Evolutionary conservation across 2,113 vertebrate genomes (phyloP).

Genomic region (Rutilus rutilus): DNA sequence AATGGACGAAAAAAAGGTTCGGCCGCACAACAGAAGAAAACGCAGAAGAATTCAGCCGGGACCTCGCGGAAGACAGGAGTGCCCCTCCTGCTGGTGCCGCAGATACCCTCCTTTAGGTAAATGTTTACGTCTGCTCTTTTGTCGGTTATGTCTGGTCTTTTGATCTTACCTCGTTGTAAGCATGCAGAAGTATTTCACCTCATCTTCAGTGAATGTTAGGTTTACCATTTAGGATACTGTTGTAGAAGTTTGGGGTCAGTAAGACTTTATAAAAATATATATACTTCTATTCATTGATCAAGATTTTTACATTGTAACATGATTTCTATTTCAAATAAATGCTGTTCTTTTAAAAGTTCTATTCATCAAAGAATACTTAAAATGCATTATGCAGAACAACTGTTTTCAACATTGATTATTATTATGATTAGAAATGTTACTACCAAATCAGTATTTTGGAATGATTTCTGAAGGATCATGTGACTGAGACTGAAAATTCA

Average conservation of each 20-base stretch:
- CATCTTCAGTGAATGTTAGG: neutral
- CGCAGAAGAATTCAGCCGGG: conserved; percentile 76
- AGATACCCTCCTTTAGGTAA: conserved; percentile 83
- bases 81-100: conserved; percentile 86
- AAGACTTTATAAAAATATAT: neutral
- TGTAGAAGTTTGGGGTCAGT: neutral
- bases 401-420: too few species aligned
- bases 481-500: too few species aligned
- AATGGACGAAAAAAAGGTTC: conserved; percentile 76
- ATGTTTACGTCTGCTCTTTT: neutral
- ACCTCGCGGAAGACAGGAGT: conserved; percentile 68
- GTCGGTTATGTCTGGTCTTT: neutral
- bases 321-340: too few species aligned
- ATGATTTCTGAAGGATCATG: too few species aligned
- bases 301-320: too few species aligned
- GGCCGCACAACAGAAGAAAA: conserved; percentile 80
- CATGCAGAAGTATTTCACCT: neutral
- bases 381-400: too few species aligned
- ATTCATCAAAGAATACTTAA: too few species aligned
- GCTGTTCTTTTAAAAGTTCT: too few species aligned
- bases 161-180: neutral
- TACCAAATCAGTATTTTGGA: too few species aligned
- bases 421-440: too few species aligned
- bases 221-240: neutral
- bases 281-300: too few species aligned